Base-by-base conservation (phyloP, 2,113 vertebrate genomes). In the Gallinago paraguaiae region DNA sequence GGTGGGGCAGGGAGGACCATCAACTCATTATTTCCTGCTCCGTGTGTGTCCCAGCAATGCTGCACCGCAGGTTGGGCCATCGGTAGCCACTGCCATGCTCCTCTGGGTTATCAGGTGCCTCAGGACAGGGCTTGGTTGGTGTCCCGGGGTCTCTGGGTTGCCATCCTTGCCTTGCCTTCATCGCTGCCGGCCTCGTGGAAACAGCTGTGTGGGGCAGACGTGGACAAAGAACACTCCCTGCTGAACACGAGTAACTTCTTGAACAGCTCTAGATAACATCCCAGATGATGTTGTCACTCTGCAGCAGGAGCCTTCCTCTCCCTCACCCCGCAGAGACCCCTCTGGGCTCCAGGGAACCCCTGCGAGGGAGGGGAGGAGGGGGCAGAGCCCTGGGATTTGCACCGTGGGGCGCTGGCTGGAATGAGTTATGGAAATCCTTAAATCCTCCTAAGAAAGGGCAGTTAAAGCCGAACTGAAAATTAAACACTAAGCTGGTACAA, bases 391-490 rank as follows among this genome's bases (percentile, higher is more conserved):
- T 0, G 1, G 82, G 80, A 48, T 79, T 85, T 86, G 51, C 63
- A 53, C 74, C 0, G 0, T 7, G 65, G 51, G 33, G 37, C 0
- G 0, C 45, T 46, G 20, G 60, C 86, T 60, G 82, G 68, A 88
- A 83, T 68, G 85, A 88, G 76, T 90, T 92, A 81, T 71, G 88
- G 86, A 87, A 90, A 94, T 88, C 88, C 90, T 75, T 72, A 93
- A 96, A 94, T 75, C 86, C 85, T 88, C 68, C 82, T 60, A 59
- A 86, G 86, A 81, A 83, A 50, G 64, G 46, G 79, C 93, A 90
- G 85, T 67, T 94, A 90, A 88, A 96, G 68, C 83, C 45, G 86
- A 88, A 94, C 90, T 43, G 93, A 78, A 96, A 95, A 96, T 96
- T 81, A 90, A 96, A 93, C 68, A 88, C 82, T 78, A 71, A 96